Base-by-base conservation (phyloP, 2,888 invertebrate species). In the Microplitis manilae region DNA sequence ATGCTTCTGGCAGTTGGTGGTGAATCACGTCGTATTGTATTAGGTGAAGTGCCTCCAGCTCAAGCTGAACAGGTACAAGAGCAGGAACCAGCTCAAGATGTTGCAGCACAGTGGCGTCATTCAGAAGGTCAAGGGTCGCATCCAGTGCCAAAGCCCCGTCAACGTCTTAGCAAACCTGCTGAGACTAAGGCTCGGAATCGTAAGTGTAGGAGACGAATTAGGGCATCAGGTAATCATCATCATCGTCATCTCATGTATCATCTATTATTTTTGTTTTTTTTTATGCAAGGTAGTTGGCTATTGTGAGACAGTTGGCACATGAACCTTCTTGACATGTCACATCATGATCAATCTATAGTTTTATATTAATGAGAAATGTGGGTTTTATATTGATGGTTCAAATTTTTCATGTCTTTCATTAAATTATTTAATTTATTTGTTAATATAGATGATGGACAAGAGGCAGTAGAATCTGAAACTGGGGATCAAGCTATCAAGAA, bases 1-100 rank as follows among this genome's bases (percentile, higher is more conserved):
- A 92, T 88, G 92, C 79, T 92, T 91, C 91, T 92, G 90, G 92
- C 92, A 72, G 88, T 88, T 85, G 93, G 92, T 83, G 89, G 90
- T 68, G 90, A 89, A 75, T 92, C 92, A 77, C 90, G 92, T 72
- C 84, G 87, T 80, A 89, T 89, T 79, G 88, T 88, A 78, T 83
- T 89, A 75, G 88, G 89, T 38, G 89, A 89, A 79, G 88, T 89
- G 70, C 89, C 88, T 68, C 89, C 89, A 73, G 85, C 83, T 65
- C 85, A 85, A 75, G 82, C 85, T 60, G 88, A 88, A 79, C 87
- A 87, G 83, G 88, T 88, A 79, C 89, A 88, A 76, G 89, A 88
- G 77, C 89, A 88, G 74, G 88, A 89, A 79, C 81, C 88, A 70
- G 89, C 89, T 78, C 89, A 89, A 81, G 89, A 89, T 84, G 89